Conservation (phyloP, 1,140 invertebrate genomes). For the Danaus plexippus region DNA sequence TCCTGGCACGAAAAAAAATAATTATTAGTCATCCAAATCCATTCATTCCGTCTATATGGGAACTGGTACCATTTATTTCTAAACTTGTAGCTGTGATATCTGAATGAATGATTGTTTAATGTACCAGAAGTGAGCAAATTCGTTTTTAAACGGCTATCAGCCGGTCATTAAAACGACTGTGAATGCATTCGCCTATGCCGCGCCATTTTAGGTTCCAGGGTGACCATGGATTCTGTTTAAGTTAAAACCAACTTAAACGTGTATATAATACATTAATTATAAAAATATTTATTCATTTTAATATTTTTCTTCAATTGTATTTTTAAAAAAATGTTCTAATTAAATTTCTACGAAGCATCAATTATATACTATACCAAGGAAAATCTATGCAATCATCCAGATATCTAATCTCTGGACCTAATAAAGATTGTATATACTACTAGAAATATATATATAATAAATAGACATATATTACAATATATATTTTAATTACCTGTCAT, state of each 20-base stretch:
- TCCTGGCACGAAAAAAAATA: too few species aligned
- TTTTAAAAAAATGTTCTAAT: too few species aligned
- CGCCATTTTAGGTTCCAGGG: constrained; percentile 39
- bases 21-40: not conserved
- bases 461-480: not conserved
- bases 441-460: not conserved
- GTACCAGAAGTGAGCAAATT: constrained; percentile 71
- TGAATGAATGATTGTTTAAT: constrained; percentile 60
- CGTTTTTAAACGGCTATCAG: constrained; percentile 71
- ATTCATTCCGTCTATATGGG: not conserved
- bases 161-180: constrained; percentile 62
- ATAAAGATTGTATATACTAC: not conserved
- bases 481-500: constrained; percentile 1
- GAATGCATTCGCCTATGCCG: constrained; percentile 45
- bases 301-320: too few species aligned
- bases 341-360: too few species aligned
- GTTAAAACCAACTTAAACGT: too few species aligned
- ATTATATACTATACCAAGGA: too few species aligned
- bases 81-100: constrained; percentile 13
- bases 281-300: too few species aligned
- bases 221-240: constrained; percentile 23
- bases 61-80: not conserved
- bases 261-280: too few species aligned
- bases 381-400: too few species aligned
- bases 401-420: not conserved